Conservation (phyloP, 2,888 invertebrate genomes). For the Gari tellinella region DNA sequence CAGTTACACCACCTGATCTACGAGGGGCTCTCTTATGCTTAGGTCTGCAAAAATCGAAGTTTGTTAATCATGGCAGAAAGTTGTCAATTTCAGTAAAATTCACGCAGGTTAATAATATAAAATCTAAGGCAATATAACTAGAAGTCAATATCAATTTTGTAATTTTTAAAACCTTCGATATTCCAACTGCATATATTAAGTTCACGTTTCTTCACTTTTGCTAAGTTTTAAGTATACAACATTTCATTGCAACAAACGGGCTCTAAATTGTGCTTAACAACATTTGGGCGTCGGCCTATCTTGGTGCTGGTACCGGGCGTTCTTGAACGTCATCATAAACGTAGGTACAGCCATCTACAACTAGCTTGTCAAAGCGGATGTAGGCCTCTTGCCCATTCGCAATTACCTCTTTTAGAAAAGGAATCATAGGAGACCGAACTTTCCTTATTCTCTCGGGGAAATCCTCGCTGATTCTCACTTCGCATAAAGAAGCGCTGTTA, state of each 20-base stretch:
- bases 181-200: conserved; percentile 10
- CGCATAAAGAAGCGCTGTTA: not conserved
- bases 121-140: not conserved
- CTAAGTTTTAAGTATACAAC: too few species aligned
- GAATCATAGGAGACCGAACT: not conserved
- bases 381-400: not conserved
- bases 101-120: conserved; percentile 2
- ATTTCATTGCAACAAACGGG: too few species aligned
- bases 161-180: conserved; percentile 4
- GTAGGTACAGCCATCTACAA: conserved; percentile 7
- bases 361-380: conserved; percentile 7
- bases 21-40: not conserved
- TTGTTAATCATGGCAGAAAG: not conserved
- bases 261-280: too few species aligned
- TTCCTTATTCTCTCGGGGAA: conserved; percentile 6
- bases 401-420: not conserved
- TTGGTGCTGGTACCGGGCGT: too few species aligned
- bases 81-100: not conserved
- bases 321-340: conserved; percentile 5
- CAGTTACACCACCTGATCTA: conserved; percentile 4
- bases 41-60: not conserved
- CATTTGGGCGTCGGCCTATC: too few species aligned
- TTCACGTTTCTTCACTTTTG: too few species aligned
- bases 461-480: conserved; percentile 13
- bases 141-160: not conserved